A percentile compares a stretch with the other conserved stretches of the same genome.
Evolutionary conservation across 2,888 invertebrate genomes (phyloP).

Genomic region (Drosophila maculinotata): DNA sequence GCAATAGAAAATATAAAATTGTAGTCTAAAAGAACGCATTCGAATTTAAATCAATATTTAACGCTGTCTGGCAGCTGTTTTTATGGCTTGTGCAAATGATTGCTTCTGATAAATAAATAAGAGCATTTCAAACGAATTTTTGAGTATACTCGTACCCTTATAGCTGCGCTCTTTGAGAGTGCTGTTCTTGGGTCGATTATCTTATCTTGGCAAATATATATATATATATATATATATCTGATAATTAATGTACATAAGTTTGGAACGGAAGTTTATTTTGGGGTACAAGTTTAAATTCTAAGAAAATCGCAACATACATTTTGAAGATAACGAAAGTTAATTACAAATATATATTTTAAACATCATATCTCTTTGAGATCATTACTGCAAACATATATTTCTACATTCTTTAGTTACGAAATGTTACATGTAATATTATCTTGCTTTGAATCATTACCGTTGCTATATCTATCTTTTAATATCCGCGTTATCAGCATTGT

Average conservation of each 20-base stretch:
- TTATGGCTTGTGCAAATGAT: slow-evolving; percentile 7
- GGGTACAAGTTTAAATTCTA: not conserved
- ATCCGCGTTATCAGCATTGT: slow-evolving; percentile 20
- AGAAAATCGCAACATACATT: not conserved
- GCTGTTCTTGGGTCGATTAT: slow-evolving; percentile 7
- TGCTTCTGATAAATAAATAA: slow-evolving; percentile 20
- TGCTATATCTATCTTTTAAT: not conserved
- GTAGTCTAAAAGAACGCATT: not conserved
- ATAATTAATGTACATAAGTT: slow-evolving; percentile 4
- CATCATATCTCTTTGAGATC: too few relatives aligned
- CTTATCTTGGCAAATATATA: slow-evolving; percentile 17
- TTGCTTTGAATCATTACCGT: not conserved
- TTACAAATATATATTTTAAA: not conserved
- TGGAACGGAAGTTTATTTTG: slow-evolving; percentile 6
- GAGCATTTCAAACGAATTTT: not conserved
- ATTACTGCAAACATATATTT: too few relatives aligned
- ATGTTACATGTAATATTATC: not conserved
- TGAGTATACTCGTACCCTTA: not conserved
- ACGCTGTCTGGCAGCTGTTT: slow-evolving; percentile 27
- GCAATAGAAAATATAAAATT: not conserved
- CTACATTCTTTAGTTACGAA: too few relatives aligned
- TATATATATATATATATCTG: too few relatives aligned
- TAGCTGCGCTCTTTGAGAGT: not conserved
- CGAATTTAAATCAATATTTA: not conserved
- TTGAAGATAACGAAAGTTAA: not conserved